phyloP scores from a whole-genome alignment of 2,888 invertebrate genomes.

The Mimumesa dahlbomi region DNA sequence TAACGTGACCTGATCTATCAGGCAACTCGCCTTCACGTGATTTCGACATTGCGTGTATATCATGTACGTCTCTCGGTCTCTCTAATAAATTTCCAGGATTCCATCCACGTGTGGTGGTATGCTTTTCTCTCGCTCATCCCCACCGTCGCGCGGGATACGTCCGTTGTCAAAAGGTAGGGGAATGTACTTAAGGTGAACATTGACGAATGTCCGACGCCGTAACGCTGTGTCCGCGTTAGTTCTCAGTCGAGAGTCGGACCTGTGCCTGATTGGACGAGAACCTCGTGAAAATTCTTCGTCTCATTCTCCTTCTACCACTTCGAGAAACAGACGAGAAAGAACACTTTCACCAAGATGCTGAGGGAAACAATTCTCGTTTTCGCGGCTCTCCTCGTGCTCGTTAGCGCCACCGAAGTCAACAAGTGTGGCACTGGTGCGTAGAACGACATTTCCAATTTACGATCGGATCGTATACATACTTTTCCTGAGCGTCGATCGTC shows the following conservation, averaged over 20 bases:
- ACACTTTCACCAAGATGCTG: constrained; percentile 71
- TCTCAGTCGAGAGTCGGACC: constrained; percentile 65
- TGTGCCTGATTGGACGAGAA: constrained; percentile 59
- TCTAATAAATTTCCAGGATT: constrained; percentile 30
- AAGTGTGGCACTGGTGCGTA: constrained; percentile 63
- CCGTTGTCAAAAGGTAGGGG: constrained; percentile 16
- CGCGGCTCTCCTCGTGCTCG: constrained; percentile 61
- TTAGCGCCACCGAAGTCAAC: constrained; percentile 63
- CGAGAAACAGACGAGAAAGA: not conserved
- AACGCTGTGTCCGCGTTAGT: constrained; percentile 35
- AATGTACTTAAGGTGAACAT: constrained; percentile 48
- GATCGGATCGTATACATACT: too few relatives aligned
- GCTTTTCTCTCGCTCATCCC: constrained; percentile 26
- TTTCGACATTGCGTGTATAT: not conserved
- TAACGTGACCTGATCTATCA: too few relatives aligned
- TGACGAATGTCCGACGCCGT: constrained; percentile 31
- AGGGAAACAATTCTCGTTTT: constrained; percentile 69
- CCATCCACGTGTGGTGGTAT: constrained; percentile 31
- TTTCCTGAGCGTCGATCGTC: too few relatives aligned
- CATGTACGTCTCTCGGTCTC: too few relatives aligned
- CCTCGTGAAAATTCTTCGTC: not conserved
- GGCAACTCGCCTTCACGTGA: not conserved
- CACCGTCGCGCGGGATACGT: constrained; percentile 14
- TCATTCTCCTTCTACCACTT: too few relatives aligned
- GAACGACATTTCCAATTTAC: too few relatives aligned